Conservation (phyloP, 2,888 invertebrate genomes). For the Alloplasta piceator region DNA sequence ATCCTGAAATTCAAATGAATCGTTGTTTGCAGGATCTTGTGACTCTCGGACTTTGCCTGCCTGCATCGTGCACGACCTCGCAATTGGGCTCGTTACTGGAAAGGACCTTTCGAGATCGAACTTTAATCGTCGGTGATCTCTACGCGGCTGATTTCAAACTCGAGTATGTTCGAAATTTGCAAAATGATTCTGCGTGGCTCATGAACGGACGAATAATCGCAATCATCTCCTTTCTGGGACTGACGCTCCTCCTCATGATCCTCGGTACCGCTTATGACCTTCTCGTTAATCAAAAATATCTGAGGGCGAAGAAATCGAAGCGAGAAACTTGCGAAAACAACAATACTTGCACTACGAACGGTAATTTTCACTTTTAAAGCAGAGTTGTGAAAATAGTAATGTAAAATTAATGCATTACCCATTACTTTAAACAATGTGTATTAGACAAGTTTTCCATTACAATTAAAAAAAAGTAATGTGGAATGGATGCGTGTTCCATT, state of each 20-base stretch:
- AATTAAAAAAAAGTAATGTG: no score
- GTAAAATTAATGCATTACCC: no score
- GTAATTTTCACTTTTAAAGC: slow-evolving; percentile 54
- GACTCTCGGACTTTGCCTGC: slow-evolving; percentile 85
- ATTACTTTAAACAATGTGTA: no score
- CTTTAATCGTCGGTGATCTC: slow-evolving; percentile 79
- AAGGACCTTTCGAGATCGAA: slow-evolving; percentile 76
- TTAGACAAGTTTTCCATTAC: no score
- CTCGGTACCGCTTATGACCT: slow-evolving; percentile 80
- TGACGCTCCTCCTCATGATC: slow-evolving; percentile 74
- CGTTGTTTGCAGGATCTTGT: slow-evolving; percentile 82
- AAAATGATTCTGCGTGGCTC: slow-evolving; percentile 77
- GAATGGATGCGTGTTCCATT: no score
- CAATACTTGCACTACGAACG: slow-evolving; percentile 57
- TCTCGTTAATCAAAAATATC: slow-evolving; percentile 72
- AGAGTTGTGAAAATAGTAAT: no score
- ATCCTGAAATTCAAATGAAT: neutral
- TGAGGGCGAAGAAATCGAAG: slow-evolving; percentile 44
- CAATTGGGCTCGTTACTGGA: slow-evolving; percentile 79
- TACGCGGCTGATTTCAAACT: slow-evolving; percentile 80
- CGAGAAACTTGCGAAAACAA: slow-evolving; percentile 66
- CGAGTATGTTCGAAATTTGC: slow-evolving; percentile 77
- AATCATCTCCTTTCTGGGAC: slow-evolving; percentile 71
- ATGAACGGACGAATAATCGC: slow-evolving; percentile 77
- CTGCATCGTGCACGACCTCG: slow-evolving; percentile 82